These are phyloP conservation scores for Phodopus roborovskii DNA, from an alignment of 2,113 vertebrate genomes.

Conservation along the genomic window DNA sequence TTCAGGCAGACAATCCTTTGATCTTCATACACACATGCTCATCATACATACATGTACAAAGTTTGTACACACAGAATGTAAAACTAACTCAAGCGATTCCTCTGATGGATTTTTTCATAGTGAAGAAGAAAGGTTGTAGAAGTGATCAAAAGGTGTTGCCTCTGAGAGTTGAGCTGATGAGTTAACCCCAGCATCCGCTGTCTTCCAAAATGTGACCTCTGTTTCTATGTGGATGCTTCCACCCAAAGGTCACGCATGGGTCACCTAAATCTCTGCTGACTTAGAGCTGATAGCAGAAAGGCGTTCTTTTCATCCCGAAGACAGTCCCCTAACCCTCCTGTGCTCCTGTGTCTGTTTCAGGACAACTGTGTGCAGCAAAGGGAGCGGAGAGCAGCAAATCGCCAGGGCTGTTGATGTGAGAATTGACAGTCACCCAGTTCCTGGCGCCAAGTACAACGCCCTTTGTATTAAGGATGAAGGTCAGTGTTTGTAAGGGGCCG, in stretches of 20 bases:
- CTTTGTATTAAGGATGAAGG: slow-evolving; percentile 96
- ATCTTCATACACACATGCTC: no score
- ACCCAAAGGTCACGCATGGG: not conserved
- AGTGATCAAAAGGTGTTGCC: not conserved
- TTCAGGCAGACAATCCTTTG: not conserved
- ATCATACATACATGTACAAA: no score
- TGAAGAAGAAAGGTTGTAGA: not conserved
- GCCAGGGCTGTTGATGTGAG: slow-evolving; percentile 90
- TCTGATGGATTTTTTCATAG: not conserved
- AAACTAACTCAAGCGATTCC: not conserved
- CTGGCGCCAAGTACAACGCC: slow-evolving; percentile 84
- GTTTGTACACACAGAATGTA: not conserved
- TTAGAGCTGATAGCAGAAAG: not conserved
- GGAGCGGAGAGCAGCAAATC: slow-evolving; percentile 85
- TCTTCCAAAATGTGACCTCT: not conserved
- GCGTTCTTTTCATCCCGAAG: not conserved
- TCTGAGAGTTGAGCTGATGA: not conserved
- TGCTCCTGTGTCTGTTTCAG: slow-evolving; percentile 86
- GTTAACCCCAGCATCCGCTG: not conserved
- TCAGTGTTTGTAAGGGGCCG: slow-evolving; percentile 82
- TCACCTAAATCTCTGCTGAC: not conserved
- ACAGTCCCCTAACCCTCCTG: slow-evolving; percentile 12
- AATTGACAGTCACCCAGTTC: slow-evolving; percentile 88
- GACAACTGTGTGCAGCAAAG: slow-evolving; percentile 91
- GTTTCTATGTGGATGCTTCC: not conserved